phyloP scores from a whole-genome alignment of 2,888 invertebrate genomes.

The Axea sp. region DNA sequence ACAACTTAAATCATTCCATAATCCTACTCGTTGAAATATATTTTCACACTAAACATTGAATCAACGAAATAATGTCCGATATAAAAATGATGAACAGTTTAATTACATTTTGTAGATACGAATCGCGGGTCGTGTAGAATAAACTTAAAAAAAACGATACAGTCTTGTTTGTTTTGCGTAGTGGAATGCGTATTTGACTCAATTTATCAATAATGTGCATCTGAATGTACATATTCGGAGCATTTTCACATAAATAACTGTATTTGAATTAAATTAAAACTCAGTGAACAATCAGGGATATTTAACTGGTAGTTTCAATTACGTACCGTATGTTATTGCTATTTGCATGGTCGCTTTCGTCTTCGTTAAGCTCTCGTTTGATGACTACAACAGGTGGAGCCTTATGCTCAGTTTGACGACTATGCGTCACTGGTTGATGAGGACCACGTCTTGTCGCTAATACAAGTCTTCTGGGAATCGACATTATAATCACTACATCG shows the following conservation, averaged over 20 bases:
- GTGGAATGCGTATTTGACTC: background rate
- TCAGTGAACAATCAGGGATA: conserved; percentile 16
- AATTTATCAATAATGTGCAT: conserved; percentile 29
- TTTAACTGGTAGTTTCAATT: conserved; percentile 30
- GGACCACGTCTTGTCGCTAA: conserved; percentile 91
- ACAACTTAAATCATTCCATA: too few relatives aligned
- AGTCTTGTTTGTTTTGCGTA: conserved; percentile 1
- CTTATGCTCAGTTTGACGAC: conserved; percentile 84
- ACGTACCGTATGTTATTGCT: conserved; percentile 77
- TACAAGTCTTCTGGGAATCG: conserved; percentile 96
- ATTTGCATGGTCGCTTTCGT: conserved; percentile 83
- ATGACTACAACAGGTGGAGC: conserved; percentile 95
- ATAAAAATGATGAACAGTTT: conserved; percentile 20
- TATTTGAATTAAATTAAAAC: conserved; percentile 33
- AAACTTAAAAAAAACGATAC: conserved; percentile 9
- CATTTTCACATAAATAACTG: conserved; percentile 1
- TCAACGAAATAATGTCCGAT: conserved; percentile 10
- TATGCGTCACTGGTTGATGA: conserved; percentile 76
- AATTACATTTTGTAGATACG: conserved; percentile 10
- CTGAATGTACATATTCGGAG: background rate
- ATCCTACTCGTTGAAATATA: background rate
- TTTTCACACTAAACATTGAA: conserved; percentile 1
- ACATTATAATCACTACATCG: conserved; percentile 99
- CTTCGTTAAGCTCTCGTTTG: conserved; percentile 91
- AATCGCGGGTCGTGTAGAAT: conserved; percentile 3